A percentile compares a stretch with the other conserved stretches of the same genome.
Conservation (phyloP, 2,888 invertebrate genomes). For the Hypsopygia costalis region DNA sequence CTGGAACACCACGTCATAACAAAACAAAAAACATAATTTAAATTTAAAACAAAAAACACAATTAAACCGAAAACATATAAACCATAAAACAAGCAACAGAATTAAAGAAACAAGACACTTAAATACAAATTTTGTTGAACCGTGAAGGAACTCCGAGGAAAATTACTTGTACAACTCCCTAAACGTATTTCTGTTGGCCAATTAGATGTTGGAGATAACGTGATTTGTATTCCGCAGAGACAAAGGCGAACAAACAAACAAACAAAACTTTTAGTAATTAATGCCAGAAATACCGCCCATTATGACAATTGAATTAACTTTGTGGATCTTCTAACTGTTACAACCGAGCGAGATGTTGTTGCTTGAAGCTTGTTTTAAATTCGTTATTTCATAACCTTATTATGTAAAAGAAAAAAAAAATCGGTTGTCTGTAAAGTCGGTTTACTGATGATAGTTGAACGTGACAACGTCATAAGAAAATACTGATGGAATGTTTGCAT, state of each 20-base stretch:
- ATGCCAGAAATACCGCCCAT: constrained; percentile 23
- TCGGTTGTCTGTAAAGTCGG: too few species aligned
- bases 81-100: constrained; percentile 1
- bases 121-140: constrained; percentile 9
- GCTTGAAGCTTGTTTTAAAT: not conserved
- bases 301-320: constrained; percentile 34
- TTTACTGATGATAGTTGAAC: too few species aligned
- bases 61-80: constrained; percentile 4
- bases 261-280: constrained; percentile 23
- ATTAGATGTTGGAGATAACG: constrained; percentile 11
- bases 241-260: constrained; percentile 18
- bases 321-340: constrained; percentile 2
- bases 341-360: not conserved
- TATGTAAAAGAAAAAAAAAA: too few species aligned
- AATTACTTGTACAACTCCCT: constrained; percentile 13
- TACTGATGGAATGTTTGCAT: too few species aligned
- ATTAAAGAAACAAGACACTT: constrained; percentile 10
- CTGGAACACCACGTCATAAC: too few species aligned
- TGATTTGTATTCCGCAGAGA: constrained; percentile 11
- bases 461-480: too few species aligned
- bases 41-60: constrained; percentile 1
- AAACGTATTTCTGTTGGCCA: constrained; percentile 16
- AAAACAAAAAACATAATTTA: too few species aligned
- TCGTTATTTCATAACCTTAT: too few species aligned
- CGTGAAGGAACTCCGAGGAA: constrained; percentile 8